Percentiles rank a stretch among this genome's conserved stretches.
These are phyloP conservation scores for Pseudonaja textilis DNA, from an alignment of 2,113 vertebrate genomes.

Conservation along the genomic window DNA sequence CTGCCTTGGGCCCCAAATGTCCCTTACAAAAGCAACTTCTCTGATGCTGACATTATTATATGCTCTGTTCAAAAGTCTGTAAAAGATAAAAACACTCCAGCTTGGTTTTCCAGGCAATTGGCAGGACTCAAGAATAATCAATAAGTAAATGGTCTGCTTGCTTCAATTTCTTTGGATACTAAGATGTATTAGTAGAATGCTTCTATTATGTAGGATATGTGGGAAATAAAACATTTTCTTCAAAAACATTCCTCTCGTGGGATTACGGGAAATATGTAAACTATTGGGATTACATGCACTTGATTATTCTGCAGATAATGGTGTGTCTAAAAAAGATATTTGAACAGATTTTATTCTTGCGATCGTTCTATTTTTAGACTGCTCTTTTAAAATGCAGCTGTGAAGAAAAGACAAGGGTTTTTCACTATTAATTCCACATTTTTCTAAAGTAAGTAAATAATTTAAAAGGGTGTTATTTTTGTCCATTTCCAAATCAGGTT, in stretches of 20 bases:
- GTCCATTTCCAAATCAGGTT: background rate
- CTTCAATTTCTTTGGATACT: background rate
- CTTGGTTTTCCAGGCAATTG: background rate
- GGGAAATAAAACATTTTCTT: background rate
- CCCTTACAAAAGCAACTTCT: background rate
- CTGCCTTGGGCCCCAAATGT: background rate
- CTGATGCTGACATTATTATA: background rate
- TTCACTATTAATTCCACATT: background rate
- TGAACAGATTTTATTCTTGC: background rate
- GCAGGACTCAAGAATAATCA: background rate
- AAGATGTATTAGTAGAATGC: background rate
- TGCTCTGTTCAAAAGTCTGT: background rate
- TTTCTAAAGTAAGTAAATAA: background rate
- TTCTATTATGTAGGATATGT: background rate
- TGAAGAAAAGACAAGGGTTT: background rate
- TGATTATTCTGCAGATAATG: background rate
- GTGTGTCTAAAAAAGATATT: background rate
- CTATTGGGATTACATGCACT: background rate
- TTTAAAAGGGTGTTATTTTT: background rate
- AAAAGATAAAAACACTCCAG: background rate
- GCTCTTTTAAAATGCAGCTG: background rate
- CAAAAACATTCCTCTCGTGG: background rate
- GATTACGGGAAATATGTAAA: background rate
- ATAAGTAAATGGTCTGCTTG: background rate
- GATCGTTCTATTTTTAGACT: background rate